phyloP scores from a whole-genome alignment of 1,140 invertebrate species.

The Drosophila tropicalis region DNA sequence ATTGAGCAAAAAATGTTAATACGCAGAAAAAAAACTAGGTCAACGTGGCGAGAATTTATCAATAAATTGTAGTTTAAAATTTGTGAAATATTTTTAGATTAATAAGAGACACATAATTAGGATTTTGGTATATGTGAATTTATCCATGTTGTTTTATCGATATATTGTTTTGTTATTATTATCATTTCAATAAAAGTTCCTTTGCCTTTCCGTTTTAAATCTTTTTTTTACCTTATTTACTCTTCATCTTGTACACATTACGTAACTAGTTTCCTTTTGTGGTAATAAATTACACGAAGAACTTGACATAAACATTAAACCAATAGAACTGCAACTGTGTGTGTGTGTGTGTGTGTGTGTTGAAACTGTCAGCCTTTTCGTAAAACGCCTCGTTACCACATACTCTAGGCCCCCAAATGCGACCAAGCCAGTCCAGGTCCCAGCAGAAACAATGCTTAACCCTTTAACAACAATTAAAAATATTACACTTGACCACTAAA shows the following conservation, averaged over 20 bases:
- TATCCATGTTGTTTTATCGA: no score
- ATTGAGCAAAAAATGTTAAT: neutral
- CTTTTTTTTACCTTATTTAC: neutral
- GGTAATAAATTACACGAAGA: conserved; percentile 4
- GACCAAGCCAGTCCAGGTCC: conserved; percentile 16
- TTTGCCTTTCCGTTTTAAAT: neutral
- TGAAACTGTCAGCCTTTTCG: conserved; percentile 28
- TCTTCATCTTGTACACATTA: neutral
- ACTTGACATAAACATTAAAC: conserved; percentile 3
- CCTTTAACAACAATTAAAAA: conserved; percentile 80
- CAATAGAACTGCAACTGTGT: conserved; percentile 23
- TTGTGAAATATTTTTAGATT: no score
- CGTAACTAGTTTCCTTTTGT: conserved; percentile 7
- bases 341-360: conserved; percentile 33
- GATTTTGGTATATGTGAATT: no score
- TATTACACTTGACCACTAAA: conserved; percentile 53
- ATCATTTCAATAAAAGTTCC: no score
- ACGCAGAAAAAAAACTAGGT: neutral
- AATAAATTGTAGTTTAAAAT: neutral
- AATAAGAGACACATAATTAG: no score
- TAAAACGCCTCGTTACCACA: conserved; percentile 40
- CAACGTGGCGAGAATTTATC: neutral
- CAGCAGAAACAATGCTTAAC: conserved; percentile 54
- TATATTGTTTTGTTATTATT: no score
- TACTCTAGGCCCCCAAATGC: conserved; percentile 33